Percentiles rank a stretch among this genome's conserved stretches.
Evolutionary conservation across 2,113 vertebrate species (phyloP).

Genomic region (Otocyon megalotis): DNA sequence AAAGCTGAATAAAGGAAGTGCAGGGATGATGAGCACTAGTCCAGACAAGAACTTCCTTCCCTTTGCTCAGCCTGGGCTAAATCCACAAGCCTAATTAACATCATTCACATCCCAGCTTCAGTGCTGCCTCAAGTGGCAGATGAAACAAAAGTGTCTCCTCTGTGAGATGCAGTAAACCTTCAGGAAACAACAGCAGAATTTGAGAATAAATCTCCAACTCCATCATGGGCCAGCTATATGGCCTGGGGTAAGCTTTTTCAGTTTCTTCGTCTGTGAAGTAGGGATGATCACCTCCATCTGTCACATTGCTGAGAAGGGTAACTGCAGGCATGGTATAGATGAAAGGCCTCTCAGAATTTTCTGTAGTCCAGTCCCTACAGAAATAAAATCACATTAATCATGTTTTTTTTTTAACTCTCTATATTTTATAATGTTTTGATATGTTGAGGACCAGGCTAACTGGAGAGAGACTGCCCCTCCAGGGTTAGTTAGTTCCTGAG

Average conservation of each 20-base stretch:
- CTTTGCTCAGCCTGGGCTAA: constrained; percentile 50
- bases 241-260: neutral
- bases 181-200: neutral
- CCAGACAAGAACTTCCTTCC: constrained; percentile 58
- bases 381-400: neutral
- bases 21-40: neutral
- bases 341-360: neutral
- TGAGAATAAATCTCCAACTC: neutral
- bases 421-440: neutral
- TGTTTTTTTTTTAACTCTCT: neutral
- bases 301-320: neutral
- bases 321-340: fast-evolving
- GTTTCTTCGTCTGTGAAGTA: neutral
- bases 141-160: constrained; percentile 37
- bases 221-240: neutral
- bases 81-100: constrained; percentile 54
- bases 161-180: neutral
- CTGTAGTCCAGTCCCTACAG: neutral
- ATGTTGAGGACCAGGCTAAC: neutral
- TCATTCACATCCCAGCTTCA: constrained; percentile 24
- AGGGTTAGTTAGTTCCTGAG: neutral
- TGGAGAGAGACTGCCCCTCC: neutral
- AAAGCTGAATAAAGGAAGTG: neutral
- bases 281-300: neutral
- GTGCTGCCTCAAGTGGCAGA: constrained; percentile 60